phyloP scores from a whole-genome alignment of 2,888 invertebrate genomes.

The Cecidostiba fungosa region DNA sequence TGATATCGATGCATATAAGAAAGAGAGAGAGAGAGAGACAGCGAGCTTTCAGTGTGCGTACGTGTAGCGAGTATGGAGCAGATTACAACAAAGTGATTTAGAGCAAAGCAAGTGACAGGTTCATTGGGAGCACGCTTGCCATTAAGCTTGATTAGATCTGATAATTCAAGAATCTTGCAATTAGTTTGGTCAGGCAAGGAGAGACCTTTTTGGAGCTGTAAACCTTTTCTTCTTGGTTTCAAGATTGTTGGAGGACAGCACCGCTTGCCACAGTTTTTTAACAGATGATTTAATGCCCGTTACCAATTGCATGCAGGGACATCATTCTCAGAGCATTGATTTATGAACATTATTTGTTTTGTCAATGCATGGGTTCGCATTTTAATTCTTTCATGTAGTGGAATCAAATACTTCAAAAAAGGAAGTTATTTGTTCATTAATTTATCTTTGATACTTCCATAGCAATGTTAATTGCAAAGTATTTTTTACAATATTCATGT shows the following conservation, averaged over 20 bases:
- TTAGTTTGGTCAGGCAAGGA: constrained; percentile 34
- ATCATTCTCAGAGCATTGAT: constrained; percentile 7
- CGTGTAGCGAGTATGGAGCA: not conserved
- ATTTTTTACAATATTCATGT: constrained; percentile 2
- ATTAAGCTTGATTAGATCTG: constrained; percentile 56
- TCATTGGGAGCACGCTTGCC: constrained; percentile 48
- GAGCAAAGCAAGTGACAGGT: constrained; percentile 54
- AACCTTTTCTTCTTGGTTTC: not conserved
- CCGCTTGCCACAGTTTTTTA: not conserved
- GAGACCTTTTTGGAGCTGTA: constrained; percentile 1
- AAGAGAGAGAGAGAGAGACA: no score
- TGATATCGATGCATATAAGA: not conserved
- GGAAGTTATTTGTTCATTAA: not conserved
- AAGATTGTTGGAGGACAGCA: not conserved
- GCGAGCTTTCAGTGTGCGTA: not conserved
- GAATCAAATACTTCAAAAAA: not conserved
- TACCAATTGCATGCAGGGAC: not conserved
- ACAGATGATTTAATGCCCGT: not conserved
- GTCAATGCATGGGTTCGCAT: no score
- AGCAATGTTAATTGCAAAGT: not conserved
- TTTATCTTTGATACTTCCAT: not conserved
- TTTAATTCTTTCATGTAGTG: no score
- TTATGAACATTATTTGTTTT: not conserved
- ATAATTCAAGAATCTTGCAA: constrained; percentile 56
- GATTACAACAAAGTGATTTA: constrained; percentile 58